Evolutionary conservation across 1,140 invertebrate genomes (phyloP).

Genomic region (Triops longicaudatus): DNA sequence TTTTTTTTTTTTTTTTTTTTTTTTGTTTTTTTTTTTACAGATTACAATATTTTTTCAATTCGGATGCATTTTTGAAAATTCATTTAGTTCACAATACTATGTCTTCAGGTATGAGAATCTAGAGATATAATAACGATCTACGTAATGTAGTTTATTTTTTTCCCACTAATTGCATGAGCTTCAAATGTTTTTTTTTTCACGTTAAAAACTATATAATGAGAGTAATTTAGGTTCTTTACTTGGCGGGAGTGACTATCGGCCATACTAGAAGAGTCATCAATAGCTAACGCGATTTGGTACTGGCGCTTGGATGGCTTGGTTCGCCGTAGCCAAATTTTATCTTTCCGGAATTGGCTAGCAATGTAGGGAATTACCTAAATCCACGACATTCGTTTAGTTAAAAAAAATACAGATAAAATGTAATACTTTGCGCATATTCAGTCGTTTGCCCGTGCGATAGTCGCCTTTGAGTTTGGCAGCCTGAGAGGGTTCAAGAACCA

Average conservation of each 20-base stretch:
- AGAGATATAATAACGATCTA: no score
- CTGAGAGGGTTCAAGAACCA: conserved; percentile 91
- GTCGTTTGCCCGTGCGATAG: conserved; percentile 88
- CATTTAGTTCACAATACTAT: no score
- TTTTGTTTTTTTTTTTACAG: no score
- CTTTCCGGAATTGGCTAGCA: conserved; percentile 96
- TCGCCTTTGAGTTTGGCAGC: conserved; percentile 82
- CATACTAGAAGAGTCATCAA: conserved; percentile 96
- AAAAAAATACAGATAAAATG: neutral
- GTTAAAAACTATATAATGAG: no score
- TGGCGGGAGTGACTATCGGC: conserved; percentile 79
- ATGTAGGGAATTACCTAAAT: conserved; percentile 85
- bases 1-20: no score
- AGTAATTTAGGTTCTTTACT: conserved; percentile 34
- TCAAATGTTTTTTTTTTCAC: no score
- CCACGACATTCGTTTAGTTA: conserved; percentile 26
- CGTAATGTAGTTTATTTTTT: no score
- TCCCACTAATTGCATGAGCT: conserved; percentile 45
- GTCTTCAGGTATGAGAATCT: no score
- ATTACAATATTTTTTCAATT: no score
- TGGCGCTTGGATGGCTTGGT: conserved; percentile 92
- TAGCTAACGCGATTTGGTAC: conserved; percentile 92
- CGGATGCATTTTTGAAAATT: no score
- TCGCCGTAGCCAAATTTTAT: conserved; percentile 95
- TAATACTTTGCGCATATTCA: conserved; percentile 89